Conservation (phyloP, 1,140 invertebrate species). For the Rhagoletis zephyria region DNA sequence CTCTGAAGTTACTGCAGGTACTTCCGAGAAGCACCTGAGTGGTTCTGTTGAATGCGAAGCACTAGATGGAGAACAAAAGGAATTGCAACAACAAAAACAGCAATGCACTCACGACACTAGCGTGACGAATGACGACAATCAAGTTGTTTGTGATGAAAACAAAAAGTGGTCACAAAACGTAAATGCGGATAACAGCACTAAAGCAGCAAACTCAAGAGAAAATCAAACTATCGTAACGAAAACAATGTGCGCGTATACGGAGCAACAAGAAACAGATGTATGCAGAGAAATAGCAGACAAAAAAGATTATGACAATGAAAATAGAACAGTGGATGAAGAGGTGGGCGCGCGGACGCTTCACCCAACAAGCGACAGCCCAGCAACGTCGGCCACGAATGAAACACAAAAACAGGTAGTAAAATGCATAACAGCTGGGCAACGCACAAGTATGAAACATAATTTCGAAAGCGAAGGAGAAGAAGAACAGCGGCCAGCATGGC, state of each 20-base stretch:
- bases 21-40: background rate
- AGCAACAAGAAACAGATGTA: background rate
- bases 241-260: background rate
- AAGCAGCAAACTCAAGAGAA: background rate
- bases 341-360: background rate
- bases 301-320: background rate
- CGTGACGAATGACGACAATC: background rate
- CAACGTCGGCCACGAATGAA: background rate
- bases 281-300: background rate
- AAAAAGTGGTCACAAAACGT: background rate
- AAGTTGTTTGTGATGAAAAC: slow-evolving; percentile 44
- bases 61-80: background rate
- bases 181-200: background rate
- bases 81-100: background rate
- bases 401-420: background rate
- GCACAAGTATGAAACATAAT: background rate
- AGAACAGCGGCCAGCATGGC: slow-evolving; percentile 40
- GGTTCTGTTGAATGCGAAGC: slow-evolving; percentile 13
- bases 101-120: background rate
- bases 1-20: background rate
- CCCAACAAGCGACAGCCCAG: slow-evolving; percentile 7
- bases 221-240: background rate
- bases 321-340: background rate
- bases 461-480: background rate
- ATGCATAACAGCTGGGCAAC: background rate